These are phyloP conservation scores for Xylota segnis DNA, from an alignment of 2,888 invertebrate genomes.

Conservation along the genomic window DNA sequence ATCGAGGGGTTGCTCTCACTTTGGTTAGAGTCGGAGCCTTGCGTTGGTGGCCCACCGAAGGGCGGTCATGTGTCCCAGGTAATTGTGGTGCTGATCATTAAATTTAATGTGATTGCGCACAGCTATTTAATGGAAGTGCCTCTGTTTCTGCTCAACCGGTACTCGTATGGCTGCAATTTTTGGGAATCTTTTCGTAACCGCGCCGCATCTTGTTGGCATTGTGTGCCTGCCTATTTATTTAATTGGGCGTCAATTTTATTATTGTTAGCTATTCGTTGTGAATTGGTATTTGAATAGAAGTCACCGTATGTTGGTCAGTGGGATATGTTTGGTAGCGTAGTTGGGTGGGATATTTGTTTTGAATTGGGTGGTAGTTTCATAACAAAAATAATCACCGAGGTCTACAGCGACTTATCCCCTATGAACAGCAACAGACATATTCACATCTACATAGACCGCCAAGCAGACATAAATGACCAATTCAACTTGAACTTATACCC, in stretches of 20 bases:
- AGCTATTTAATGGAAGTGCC: conserved; percentile 54
- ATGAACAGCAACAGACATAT: too few species aligned
- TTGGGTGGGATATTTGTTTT: background rate
- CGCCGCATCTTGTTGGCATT: conserved; percentile 46
- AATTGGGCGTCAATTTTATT: conserved; percentile 64
- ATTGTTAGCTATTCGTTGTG: conserved; percentile 52
- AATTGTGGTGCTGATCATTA: conserved; percentile 70
- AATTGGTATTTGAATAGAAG: conserved; percentile 49
- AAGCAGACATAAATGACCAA: too few species aligned
- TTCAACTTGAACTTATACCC: too few species aligned
- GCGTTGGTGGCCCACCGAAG: conserved; percentile 49
- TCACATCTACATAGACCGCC: too few species aligned
- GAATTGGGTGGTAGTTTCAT: background rate
- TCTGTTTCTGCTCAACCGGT: conserved; percentile 46
- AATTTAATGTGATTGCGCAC: conserved; percentile 67
- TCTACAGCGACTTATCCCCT: too few species aligned
- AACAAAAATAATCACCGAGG: too few species aligned
- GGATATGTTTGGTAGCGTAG: conserved; percentile 4
- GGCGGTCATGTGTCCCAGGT: conserved; percentile 74
- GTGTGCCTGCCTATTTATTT: conserved; percentile 46
- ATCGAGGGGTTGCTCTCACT: conserved; percentile 66
- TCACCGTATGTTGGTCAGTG: conserved; percentile 53
- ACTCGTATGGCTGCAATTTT: conserved; percentile 38
- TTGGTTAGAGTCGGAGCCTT: conserved; percentile 29
- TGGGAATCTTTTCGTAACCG: conserved; percentile 24